These are phyloP conservation scores for Hydractinia symbiolongicarpus DNA, from an alignment of 30 jellyfish, hydroid and myxozoan species.

Conservation along the genomic window DNA sequence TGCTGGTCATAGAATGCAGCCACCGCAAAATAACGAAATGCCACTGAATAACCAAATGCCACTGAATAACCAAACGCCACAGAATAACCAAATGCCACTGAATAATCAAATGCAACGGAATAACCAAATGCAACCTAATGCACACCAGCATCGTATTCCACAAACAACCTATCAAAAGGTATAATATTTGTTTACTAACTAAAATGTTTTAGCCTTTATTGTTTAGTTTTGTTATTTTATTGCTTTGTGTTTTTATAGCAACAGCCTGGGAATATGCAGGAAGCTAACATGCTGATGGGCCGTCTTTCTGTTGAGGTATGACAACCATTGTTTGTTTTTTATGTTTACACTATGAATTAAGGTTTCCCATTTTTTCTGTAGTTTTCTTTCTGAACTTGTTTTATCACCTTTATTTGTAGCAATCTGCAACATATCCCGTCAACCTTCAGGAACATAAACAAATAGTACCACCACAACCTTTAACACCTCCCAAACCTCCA, in stretches of 20 bases:
- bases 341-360: background rate
- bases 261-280: slow-evolving; percentile 33
- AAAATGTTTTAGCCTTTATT: background rate
- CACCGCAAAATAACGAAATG: background rate
- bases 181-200: background rate
- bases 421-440: slow-evolving; percentile 47
- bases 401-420: slow-evolving; percentile 28
- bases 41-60: background rate
- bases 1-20: too few species aligned
- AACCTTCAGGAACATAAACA: slow-evolving; percentile 73
- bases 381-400: background rate
- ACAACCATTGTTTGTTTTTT: background rate
- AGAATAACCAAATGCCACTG: too few species aligned
- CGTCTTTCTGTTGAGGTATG: slow-evolving; percentile 75
- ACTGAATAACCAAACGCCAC: too few species aligned
- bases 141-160: too few species aligned
- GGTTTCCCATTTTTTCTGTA: background rate
- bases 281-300: slow-evolving; percentile 48
- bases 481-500: slow-evolving; percentile 74
- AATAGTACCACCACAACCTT: slow-evolving; percentile 66
- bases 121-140: too few species aligned
- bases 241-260: background rate
- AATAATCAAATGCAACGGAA: too few species aligned
- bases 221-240: background rate
- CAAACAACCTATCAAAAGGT: too few species aligned